Percentiles rank a stretch among this genome's conserved stretches.
These are phyloP conservation scores for Fukomys damarensis DNA, from an alignment of 2,113 vertebrate species.

Conservation along the genomic window DNA sequence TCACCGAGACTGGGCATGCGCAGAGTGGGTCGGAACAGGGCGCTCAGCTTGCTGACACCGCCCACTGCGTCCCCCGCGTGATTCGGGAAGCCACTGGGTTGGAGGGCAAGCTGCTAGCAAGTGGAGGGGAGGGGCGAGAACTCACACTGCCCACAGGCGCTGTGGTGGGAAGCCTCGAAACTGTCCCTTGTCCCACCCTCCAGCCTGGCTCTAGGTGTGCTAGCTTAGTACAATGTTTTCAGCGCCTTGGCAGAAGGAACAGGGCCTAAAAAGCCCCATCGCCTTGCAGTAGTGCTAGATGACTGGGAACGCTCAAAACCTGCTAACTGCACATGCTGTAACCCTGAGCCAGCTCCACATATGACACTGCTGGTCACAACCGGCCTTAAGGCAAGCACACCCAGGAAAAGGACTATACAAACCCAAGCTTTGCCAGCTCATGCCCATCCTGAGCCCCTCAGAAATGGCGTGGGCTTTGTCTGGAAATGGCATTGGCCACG, in stretches of 20 bases:
- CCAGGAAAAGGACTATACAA: background rate
- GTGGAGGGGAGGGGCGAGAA: background rate
- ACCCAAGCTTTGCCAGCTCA: background rate
- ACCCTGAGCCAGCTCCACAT: background rate
- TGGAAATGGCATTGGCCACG: background rate
- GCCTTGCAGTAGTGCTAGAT: background rate
- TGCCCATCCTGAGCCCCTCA: background rate
- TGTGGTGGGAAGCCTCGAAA: background rate
- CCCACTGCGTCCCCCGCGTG: too few species aligned
- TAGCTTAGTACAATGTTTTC: fast-evolving
- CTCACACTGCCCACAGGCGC: background rate
- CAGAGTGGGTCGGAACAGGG: fast-evolving
- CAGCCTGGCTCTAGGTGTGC: background rate
- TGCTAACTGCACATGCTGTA: background rate
- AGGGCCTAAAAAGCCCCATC: background rate
- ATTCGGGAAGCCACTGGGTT: background rate
- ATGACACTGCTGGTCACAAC: background rate
- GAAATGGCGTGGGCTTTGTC: background rate
- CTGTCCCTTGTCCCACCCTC: background rate
- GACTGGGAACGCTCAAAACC: background rate
- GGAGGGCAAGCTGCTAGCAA: background rate
- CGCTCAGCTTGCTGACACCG: background rate
- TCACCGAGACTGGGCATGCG: too few species aligned
- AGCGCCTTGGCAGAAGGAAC: background rate
- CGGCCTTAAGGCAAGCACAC: too few species aligned